Evolutionary conservation across 1,140 invertebrate genomes (phyloP).

Genomic region (Diorhabda sublineata): DNA sequence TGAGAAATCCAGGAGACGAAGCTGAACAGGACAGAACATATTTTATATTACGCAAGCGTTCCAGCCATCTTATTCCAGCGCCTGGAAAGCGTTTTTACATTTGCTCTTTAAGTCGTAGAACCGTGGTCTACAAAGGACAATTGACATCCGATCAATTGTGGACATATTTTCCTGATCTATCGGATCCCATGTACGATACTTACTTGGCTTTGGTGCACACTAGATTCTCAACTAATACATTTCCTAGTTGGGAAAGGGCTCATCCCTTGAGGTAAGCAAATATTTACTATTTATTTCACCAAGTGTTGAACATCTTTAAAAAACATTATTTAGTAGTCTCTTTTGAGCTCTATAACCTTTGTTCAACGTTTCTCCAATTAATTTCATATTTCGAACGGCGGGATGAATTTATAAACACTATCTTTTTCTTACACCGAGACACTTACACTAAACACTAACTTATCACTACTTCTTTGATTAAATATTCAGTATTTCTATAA

Average conservation of each 20-base stretch:
- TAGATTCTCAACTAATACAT: slow-evolving; percentile 96
- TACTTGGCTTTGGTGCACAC: slow-evolving; percentile 96
- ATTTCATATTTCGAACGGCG: no score
- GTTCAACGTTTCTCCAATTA: no score
- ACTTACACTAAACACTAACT: no score
- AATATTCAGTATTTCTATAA: no score
- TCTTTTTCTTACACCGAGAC: no score
- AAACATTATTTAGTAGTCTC: no score
- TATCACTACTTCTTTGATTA: no score
- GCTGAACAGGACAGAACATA: slow-evolving; percentile 58
- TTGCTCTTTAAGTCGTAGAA: slow-evolving; percentile 87
- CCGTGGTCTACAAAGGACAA: slow-evolving; percentile 96
- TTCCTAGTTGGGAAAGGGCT: slow-evolving; percentile 97
- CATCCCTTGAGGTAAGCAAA: slow-evolving; percentile 85
- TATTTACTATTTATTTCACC: not conserved
- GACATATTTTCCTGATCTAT: slow-evolving; percentile 64
- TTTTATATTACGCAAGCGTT: slow-evolving; percentile 88
- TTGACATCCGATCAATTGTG: slow-evolving; percentile 94
- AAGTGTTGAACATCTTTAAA: no score
- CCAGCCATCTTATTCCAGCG: slow-evolving; percentile 81
- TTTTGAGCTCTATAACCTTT: no score
- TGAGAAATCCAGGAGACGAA: slow-evolving; percentile 29
- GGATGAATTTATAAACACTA: no score
- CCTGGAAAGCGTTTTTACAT: slow-evolving; percentile 91
- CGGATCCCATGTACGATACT: slow-evolving; percentile 82